Base-by-base conservation (phyloP, 2,888 invertebrate species). In the Ectemnius lituratus region DNA sequence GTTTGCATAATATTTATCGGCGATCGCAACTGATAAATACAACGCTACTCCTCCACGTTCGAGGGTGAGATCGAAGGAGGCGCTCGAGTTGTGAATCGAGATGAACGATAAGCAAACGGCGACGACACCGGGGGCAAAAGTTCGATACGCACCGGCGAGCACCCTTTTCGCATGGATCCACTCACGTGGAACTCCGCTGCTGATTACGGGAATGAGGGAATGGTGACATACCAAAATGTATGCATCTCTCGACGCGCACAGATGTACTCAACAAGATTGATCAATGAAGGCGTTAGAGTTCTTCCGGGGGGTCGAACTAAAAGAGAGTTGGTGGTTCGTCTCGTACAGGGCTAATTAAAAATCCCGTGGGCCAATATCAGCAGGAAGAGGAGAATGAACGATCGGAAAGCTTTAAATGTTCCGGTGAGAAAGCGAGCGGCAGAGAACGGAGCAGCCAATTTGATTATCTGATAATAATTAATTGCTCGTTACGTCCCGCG, bases 401-500 rank as follows among this genome's bases (percentile, higher is more conserved):
- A 63, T 62, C 52, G 72, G 67, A 64, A 64, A 62, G 62, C 28
- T 14, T 27, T 67, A 66, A 45, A 52, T 16, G 14, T 6, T 14
- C 14, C 14, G n/a, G 37, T 37, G 56, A 62, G 61, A 2, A 20
- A n/a, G 61, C 62, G 52, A 61, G 28, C 28, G 62, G 66, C 63
- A 62, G 69, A 28, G 72, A 58, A 64, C 56, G 37, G 60, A 79
- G 76, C 71, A 78, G 79, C 70, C 83, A 75, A 82, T 86, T 84
- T 82, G 83, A 86, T 86, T 86, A 86, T 71, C 77, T 81, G 86
- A 87, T 87, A 86, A 84, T 87, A 86, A 85, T 86, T 85, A 87
- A 87, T 87, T 82, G 86, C 85, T 87, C 83, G 84, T 85, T 85
- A 85, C 81, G 79, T 74, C 70, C 78, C 75, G 62, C 76, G 76